These are phyloP conservation scores for Rotaria macrura DNA, from an alignment of 2,888 invertebrate species.

Conservation along the genomic window DNA sequence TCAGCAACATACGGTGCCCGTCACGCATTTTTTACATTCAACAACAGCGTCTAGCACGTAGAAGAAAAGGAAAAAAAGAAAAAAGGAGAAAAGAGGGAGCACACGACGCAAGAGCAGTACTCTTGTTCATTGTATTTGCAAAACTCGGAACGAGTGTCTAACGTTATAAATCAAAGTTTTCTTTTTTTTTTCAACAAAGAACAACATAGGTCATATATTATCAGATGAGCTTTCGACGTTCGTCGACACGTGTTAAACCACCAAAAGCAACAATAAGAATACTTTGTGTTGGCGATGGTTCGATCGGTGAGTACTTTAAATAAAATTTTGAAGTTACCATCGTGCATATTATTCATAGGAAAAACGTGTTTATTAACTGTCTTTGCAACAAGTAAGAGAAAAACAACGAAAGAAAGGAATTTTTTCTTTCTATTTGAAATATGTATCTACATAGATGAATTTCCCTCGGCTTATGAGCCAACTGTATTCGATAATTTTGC, in stretches of 20 bases:
- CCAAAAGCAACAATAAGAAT: neutral
- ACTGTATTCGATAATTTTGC: neutral
- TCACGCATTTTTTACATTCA: conserved; percentile 11
- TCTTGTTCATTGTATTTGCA: conserved; percentile 3
- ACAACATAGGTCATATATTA: neutral
- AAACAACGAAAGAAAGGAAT: neutral
- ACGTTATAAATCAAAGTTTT: neutral
- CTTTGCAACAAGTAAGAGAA: neutral
- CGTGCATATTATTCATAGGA: neutral
- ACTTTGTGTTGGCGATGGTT: neutral
- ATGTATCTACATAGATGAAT: neutral
- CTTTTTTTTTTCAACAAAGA: neutral
- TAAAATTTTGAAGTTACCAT: neutral
- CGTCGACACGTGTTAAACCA: neutral
- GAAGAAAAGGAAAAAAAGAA: neutral
- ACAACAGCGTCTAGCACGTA: neutral
- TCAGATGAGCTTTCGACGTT: neutral
- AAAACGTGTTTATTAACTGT: conserved; percentile 11
- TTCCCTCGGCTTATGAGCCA: neutral
- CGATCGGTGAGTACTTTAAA: neutral
- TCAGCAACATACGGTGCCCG: neutral
- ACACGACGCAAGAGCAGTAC: neutral
- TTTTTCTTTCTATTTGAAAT: neutral
- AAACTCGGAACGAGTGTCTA: neutral
- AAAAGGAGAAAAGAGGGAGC: neutral